These are phyloP conservation scores for Gambelia wislizenii DNA, from an alignment of 2,797 vertebrate genomes.

Conservation along the genomic window DNA sequence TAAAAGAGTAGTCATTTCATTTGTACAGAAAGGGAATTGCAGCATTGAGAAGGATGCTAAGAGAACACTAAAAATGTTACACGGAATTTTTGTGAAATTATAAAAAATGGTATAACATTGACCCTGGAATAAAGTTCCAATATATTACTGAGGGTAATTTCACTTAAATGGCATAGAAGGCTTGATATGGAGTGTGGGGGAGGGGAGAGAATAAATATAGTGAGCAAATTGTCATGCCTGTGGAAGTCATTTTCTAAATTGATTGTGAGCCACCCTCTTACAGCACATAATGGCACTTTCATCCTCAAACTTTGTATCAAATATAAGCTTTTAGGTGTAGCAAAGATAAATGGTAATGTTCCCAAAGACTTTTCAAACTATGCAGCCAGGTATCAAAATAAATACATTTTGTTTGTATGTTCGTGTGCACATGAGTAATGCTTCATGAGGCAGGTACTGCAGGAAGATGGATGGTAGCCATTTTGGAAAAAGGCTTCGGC, in stretches of 20 bases:
- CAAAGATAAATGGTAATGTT: neutral
- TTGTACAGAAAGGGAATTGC: slow-evolving; percentile 44
- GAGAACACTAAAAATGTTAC: slow-evolving; percentile 3
- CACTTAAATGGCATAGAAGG: neutral
- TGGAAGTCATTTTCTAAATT: neutral
- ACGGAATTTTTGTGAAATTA: slow-evolving; percentile 30
- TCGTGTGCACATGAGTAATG: neutral
- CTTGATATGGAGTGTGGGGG: too few species aligned
- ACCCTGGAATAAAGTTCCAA: neutral
- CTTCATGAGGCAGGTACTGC: neutral
- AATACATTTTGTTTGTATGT: too few species aligned
- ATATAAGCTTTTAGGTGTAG: neutral
- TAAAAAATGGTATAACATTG: neutral
- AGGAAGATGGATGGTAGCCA: neutral
- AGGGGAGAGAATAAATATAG: neutral
- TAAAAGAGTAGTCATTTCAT: slow-evolving; percentile 50
- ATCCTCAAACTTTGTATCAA: neutral
- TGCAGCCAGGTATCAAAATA: neutral
- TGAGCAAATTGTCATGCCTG: neutral
- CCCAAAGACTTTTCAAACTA: neutral
- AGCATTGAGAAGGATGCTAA: too few species aligned
- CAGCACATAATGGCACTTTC: neutral
- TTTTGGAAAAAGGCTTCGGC: neutral
- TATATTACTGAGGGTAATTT: neutral
- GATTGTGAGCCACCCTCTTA: neutral